A percentile compares a stretch with the other conserved stretches of the same genome.
Evolutionary conservation across 2,797 vertebrate species (phyloP).

Genomic region (Poecilia picta): DNA sequence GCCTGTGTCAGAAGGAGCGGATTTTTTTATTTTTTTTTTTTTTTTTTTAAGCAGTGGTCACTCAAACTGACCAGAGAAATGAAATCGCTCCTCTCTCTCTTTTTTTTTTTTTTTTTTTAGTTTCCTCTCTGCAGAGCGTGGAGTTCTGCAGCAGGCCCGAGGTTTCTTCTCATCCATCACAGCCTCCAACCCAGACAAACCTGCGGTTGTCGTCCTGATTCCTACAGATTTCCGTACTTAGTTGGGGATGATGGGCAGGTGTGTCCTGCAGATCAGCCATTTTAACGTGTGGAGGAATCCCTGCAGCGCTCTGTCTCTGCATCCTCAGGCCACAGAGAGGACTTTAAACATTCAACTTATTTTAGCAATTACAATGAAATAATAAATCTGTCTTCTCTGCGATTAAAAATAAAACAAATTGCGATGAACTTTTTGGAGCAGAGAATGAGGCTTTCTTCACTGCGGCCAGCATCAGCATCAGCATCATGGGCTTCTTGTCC

Average conservation of each 20-base stretch:
- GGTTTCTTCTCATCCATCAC: conserved; percentile 2
- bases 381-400: conserved; percentile 47
- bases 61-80: neutral
- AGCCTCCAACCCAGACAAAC: neutral
- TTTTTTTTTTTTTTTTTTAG: neutral
- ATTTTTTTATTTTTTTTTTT: neutral
- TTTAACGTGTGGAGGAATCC: conserved; percentile 54
- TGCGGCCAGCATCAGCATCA: conserved; percentile 46
- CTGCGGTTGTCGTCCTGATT: conserved; percentile 29
- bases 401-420: conserved; percentile 5
- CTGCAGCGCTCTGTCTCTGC: conserved; percentile 54
- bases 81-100: neutral
- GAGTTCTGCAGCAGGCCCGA: neutral
- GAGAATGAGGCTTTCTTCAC: conserved; percentile 45
- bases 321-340: conserved; percentile 45
- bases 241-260: conserved; percentile 62
- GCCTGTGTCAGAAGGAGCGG: neutral
- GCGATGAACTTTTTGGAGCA: conserved; percentile 30
- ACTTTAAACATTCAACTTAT: neutral
- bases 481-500: conserved; percentile 66
- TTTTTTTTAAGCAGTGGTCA: neutral
- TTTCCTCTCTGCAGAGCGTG: neutral
- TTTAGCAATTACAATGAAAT: neutral
- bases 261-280: conserved; percentile 71
- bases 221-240: conserved; percentile 69